Base-by-base conservation (phyloP, 2,888 invertebrate species). In the Macropis europaea region DNA sequence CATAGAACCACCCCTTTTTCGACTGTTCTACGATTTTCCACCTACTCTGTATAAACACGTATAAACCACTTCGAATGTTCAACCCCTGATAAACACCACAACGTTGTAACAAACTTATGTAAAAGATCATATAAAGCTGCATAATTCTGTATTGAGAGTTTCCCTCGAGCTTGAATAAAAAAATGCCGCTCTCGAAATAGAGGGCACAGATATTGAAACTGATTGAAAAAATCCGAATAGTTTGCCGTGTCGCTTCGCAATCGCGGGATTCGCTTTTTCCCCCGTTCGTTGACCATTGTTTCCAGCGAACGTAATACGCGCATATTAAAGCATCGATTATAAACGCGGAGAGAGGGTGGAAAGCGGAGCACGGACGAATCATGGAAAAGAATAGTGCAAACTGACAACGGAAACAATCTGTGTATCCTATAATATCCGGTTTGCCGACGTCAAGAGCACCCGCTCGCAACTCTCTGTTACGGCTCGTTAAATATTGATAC, bases 401-500 rank as follows among this genome's bases (percentile, higher is more conserved):
- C 48, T 34, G 60, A 53, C 34, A 48, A 47, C 64, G 67, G 59
- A 63, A 72, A 74, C 54, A 56, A 53, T 50, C 66, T 19, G 57
- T 13, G 66, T 57, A 63, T 74, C 53, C 30, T 42, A 59, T 52
- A 66, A 68, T 72, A 72, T 63, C 63, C 59, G 67, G 53, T 36
- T 5, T 15, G 2, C 26, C 43, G 17, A 24, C 57, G 67, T 63
- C 66, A 57, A 57, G 52, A 62, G 52, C 70, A 64, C 19, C 28
- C 42, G 66, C 50, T 1, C 34, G 7, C 0, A 11, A 62, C 34
- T 45, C 56, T 52, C 15, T 52, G 56, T 61, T 57, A 61, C 40
- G 43, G 30, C 17, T 60, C 50, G 62, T 56, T 72, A 74, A 74
- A 74, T 67, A 72, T 74, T 67, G 71, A 74, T 74, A 72, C 67